Conservation (phyloP, 2,113 vertebrate genomes). For the Sprattus sprattus region DNA sequence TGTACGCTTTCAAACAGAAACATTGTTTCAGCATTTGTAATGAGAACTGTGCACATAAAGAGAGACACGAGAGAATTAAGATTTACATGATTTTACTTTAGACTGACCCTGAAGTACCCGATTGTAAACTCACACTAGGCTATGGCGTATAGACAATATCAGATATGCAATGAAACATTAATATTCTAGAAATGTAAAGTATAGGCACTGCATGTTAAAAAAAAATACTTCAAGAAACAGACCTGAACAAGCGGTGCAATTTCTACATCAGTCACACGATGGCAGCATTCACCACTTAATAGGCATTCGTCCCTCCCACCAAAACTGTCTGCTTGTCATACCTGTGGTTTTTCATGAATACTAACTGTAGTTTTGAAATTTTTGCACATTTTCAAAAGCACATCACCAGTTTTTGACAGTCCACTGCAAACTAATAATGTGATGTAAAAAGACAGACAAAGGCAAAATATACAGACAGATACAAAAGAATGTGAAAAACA, state of each 20-base stretch:
- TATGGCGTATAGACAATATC: neutral
- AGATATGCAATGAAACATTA: neutral
- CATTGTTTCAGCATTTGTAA: neutral
- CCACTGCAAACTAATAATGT: neutral
- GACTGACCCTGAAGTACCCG: neutral
- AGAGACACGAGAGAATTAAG: neutral
- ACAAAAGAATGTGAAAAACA: neutral
- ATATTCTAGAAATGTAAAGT: neutral
- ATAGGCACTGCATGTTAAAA: neutral
- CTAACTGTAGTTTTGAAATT: neutral
- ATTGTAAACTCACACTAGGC: neutral
- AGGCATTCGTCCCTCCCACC: neutral
- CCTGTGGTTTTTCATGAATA: neutral
- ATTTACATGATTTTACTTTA: neutral
- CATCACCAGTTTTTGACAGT: neutral
- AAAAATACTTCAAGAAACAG: neutral
- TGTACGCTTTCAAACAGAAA: neutral
- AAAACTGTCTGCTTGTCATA: conserved; percentile 27
- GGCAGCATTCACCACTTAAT: conserved; percentile 70
- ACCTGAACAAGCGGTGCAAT: neutral
- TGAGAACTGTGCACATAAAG: neutral
- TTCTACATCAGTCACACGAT: conserved; percentile 56
- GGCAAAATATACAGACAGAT: neutral
- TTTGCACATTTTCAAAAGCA: neutral
- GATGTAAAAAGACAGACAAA: neutral